Base-by-base conservation (phyloP, 2,797 vertebrate species). In the Potorous gilbertii region DNA sequence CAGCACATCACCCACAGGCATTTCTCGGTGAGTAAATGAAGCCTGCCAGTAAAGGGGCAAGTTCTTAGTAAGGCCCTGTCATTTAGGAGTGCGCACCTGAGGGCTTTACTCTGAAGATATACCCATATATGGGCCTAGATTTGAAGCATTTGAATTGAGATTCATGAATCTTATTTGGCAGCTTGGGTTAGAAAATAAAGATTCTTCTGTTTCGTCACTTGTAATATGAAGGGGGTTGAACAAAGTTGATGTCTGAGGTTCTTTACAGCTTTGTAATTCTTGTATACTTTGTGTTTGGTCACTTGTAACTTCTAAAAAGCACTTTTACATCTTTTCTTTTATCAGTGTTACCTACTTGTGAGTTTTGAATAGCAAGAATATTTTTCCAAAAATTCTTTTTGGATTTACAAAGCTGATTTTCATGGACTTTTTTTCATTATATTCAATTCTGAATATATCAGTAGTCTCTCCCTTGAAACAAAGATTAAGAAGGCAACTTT, bases 11-110 rank as follows among this genome's bases (percentile, higher is more conserved):
- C 98, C 98, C 11, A 96, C 95, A 52, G 99, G 98, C 4, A 4
- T 98, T 91, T 99, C 99, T 91, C 98, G 98, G 99, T 99, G 94
- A 98, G 98, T 74, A 54, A 94, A 91, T 94, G 57, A 93, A 5
- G 55, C 13, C 55, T 96, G n/a, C 4, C 40, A 59, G 54, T 55
- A 54, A 55, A 46, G n/a, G 66, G 56, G 81, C 54, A 66, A 18
- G 52, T 90, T 91, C 59, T 62, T 54, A 89, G 46, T 13, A 18
- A 94, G 21, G 91, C 92, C 81, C 0, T 40, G 29, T 90, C 54
- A 90, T 27, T 21, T 95, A 90, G 62, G 95, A 95, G 93, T 92
- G 89, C 74, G 9, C 40, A 50, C 9, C 21, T 11, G 40, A 87
- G 74, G 40, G 46, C 55, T 81, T 55, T 56, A 52, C 54, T 92